Conservation (phyloP, 2,113 vertebrate genomes). For the Myotis brandtii region DNA sequence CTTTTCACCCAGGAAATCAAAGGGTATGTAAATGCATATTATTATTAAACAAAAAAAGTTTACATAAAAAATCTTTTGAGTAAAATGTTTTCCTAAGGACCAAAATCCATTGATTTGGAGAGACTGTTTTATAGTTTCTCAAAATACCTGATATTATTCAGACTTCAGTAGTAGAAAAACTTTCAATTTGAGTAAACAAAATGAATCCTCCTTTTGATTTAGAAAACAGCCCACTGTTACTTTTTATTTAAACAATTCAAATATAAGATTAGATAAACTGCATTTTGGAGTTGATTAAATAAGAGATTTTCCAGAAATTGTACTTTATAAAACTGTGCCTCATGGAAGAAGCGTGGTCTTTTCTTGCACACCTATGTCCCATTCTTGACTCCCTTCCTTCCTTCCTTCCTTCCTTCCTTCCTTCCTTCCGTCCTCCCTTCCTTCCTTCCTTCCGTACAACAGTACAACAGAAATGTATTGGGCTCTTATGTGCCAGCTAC, state of each 20-base stretch:
- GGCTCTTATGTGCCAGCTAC: neutral
- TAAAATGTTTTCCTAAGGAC: neutral
- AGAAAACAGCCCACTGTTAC: conserved; percentile 44
- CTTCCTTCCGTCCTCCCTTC: neutral
- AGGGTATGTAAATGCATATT: conserved; percentile 39
- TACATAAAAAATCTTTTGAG: conserved; percentile 54
- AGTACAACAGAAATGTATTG: neutral
- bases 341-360: neutral
- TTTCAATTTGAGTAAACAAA: conserved; percentile 54
- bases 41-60: conserved; percentile 58
- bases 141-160: conserved; percentile 40
- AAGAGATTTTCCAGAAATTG: conserved; percentile 42
- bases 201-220: conserved; percentile 36
- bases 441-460: neutral
- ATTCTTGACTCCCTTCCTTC: neutral
- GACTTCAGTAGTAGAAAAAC: neutral
- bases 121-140: conserved; percentile 39
- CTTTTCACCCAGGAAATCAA: conserved; percentile 64
- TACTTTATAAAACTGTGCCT: conserved; percentile 23
- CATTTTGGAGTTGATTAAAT: conserved; percentile 68
- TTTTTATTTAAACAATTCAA: conserved; percentile 52
- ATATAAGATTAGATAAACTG: conserved; percentile 63
- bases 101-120: conserved; percentile 31
- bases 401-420: neutral
- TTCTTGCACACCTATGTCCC: neutral